phyloP scores from a whole-genome alignment of 2,113 vertebrate genomes.

The Dipodomys stephensi region DNA sequence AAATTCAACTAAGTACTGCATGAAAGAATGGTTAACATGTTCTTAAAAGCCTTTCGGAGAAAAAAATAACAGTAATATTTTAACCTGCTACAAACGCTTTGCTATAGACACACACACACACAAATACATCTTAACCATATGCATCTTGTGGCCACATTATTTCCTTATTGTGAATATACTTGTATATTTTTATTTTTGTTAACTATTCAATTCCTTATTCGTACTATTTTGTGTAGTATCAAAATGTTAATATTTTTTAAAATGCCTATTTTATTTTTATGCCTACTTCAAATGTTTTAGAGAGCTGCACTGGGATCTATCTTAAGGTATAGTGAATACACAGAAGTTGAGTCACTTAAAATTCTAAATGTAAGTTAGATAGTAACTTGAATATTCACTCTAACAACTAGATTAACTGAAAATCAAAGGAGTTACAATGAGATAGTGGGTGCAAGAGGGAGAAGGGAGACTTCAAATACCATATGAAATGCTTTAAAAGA shows the following conservation, averaged over 20 bases:
- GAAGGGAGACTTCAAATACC: slow-evolving; percentile 29
- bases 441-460: neutral
- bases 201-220: slow-evolving; percentile 57
- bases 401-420: slow-evolving; percentile 57
- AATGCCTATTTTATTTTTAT: slow-evolving; percentile 76
- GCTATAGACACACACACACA: neutral
- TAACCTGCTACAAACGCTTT: slow-evolving; percentile 56
- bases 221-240: slow-evolving; percentile 57
- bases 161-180: slow-evolving; percentile 62
- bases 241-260: slow-evolving; percentile 58
- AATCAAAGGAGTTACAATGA: slow-evolving; percentile 50
- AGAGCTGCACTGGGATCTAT: slow-evolving; percentile 68
- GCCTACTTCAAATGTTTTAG: slow-evolving; percentile 70
- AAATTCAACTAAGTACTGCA: slow-evolving; percentile 51
- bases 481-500: slow-evolving; percentile 48
- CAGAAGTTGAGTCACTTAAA: slow-evolving; percentile 62
- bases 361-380: slow-evolving; percentile 32
- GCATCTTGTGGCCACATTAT: slow-evolving; percentile 34
- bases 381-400: slow-evolving; percentile 60
- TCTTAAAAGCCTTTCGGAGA: slow-evolving; percentile 35
- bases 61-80: slow-evolving; percentile 54
- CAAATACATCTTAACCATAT: slow-evolving; percentile 19
- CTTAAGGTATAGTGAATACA: slow-evolving; percentile 51
- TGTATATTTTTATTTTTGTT: slow-evolving; percentile 64
- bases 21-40: slow-evolving; percentile 43